Evolutionary conservation across 1,140 invertebrate genomes (phyloP).

Genomic region (Sarcophaga peregrina): DNA sequence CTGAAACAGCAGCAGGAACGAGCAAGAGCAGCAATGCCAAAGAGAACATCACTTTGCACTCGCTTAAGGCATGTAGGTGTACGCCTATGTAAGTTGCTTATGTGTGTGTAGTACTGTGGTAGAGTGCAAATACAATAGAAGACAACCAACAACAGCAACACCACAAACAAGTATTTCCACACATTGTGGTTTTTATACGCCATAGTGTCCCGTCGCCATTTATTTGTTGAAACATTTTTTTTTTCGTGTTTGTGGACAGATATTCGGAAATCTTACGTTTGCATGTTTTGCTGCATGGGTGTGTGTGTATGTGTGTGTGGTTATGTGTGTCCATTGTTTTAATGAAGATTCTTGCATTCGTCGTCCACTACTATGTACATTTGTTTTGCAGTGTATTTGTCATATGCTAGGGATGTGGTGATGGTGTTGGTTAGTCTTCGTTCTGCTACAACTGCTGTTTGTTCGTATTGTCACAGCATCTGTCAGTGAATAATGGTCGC

Average conservation of each 20-base stretch:
- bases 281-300: neutral
- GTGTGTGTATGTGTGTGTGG: neutral
- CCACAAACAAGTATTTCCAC: neutral
- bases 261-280: neutral
- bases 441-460: conserved; percentile 13
- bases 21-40: too few relatives aligned
- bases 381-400: neutral
- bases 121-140: too few relatives aligned
- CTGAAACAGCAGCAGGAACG: too few relatives aligned
- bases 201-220: conserved; percentile 17
- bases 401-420: neutral
- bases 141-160: too few relatives aligned
- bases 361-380: conserved; percentile 23
- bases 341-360: conserved; percentile 11
- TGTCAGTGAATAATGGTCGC: neutral
- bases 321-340: neutral
- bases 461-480: neutral
- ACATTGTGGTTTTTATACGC: conserved; percentile 20
- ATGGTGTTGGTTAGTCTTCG: neutral
- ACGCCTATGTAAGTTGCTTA: too few relatives aligned
- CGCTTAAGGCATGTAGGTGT: too few relatives aligned
- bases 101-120: too few relatives aligned
- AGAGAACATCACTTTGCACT: too few relatives aligned
- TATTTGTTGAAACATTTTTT: neutral
- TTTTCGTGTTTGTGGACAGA: neutral